phyloP scores from a whole-genome alignment of 2,888 invertebrate genomes.

The Palloptera scutellata region DNA sequence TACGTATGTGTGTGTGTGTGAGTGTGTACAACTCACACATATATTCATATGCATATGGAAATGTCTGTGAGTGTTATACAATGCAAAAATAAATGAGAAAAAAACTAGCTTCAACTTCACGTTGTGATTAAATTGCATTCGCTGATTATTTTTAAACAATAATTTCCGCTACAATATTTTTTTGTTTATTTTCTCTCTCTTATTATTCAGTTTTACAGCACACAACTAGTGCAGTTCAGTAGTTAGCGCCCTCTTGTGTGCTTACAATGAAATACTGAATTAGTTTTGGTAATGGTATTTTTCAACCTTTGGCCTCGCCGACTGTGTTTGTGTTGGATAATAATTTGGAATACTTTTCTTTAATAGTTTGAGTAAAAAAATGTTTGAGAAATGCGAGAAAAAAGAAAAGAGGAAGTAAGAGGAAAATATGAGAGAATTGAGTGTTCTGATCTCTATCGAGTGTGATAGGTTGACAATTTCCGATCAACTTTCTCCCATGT shows the following conservation, averaged over 20 bases:
- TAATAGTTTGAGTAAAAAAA: too few species aligned
- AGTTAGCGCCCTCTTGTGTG: not conserved
- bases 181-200: too few species aligned
- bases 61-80: conserved; percentile 23
- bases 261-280: conserved; percentile 26
- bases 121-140: conserved; percentile 22
- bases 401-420: too few species aligned
- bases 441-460: too few species aligned
- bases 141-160: conserved; percentile 26
- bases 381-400: too few species aligned
- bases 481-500: too few species aligned
- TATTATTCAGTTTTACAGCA: too few species aligned
- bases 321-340: not conserved
- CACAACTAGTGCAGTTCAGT: not conserved
- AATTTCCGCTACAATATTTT: conserved; percentile 16
- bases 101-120: conserved; percentile 6
- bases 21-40: conserved; percentile 8
- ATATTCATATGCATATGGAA: conserved; percentile 20
- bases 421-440: too few species aligned
- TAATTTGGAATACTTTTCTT: not conserved
- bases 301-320: too few species aligned
- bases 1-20: conserved; percentile 7
- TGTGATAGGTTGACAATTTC: too few species aligned
- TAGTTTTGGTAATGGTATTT: conserved; percentile 20
- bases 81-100: not conserved